Evolutionary conservation across 2,113 vertebrate genomes (phyloP).

Genomic region (Spermophilus dauricus): DNA sequence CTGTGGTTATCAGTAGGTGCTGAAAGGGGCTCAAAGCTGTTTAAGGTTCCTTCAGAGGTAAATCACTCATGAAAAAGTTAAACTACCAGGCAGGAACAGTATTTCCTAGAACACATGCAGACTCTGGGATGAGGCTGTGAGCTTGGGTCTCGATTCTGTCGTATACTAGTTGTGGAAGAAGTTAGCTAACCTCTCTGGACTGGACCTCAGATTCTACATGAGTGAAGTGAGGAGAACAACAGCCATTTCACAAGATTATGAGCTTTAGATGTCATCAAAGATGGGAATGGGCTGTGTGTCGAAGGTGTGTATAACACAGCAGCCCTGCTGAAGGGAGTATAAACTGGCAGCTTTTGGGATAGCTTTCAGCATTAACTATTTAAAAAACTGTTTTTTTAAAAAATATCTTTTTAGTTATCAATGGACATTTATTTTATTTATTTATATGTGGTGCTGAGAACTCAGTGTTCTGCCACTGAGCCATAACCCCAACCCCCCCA

Average conservation of each 20-base stretch:
- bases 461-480: no score
- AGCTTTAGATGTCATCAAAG: neutral
- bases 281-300: neutral
- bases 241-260: neutral
- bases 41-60: neutral
- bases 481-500: no score
- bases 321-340: neutral
- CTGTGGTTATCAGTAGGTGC: neutral
- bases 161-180: neutral
- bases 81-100: neutral
- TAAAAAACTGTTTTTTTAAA: neutral
- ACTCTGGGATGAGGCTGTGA: neutral
- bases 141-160: neutral
- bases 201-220: neutral
- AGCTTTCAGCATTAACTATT: neutral
- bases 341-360: neutral
- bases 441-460: no score
- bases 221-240: neutral
- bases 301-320: neutral
- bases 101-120: neutral
- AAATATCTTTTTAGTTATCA: no score
- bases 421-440: no score
- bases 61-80: neutral
- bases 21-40: neutral
- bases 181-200: neutral